Evolutionary conservation across 2,113 vertebrate genomes (phyloP).

Genomic region (Triplophysa rosa): DNA sequence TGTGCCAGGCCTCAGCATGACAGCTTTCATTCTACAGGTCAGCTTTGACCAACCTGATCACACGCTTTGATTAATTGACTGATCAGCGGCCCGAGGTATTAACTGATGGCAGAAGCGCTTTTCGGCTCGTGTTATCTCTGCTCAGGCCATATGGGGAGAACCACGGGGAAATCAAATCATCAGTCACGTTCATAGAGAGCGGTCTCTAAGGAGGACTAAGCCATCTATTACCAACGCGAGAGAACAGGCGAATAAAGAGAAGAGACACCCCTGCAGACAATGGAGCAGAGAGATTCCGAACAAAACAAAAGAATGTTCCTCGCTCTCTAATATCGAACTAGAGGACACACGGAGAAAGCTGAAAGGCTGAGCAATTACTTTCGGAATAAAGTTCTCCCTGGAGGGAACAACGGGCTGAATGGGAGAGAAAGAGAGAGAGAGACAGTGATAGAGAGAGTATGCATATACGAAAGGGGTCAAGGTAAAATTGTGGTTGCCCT

Average conservation of each 20-base stretch:
- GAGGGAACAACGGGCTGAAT: slow-evolving; percentile 10
- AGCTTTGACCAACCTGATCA: slow-evolving; percentile 45
- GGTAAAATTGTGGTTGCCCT: slow-evolving; percentile 40
- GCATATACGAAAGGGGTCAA: neutral
- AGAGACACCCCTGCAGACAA: slow-evolving; percentile 38
- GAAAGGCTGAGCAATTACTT: slow-evolving; percentile 34
- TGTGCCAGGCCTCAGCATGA: slow-evolving; percentile 1
- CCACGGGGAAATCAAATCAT: slow-evolving; percentile 72
- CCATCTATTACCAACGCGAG: slow-evolving; percentile 63
- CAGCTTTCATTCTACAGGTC: slow-evolving; percentile 27
- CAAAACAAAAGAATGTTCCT: neutral
- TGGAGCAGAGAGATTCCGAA: slow-evolving; percentile 44
- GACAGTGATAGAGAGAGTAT: neutral
- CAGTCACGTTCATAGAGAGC: slow-evolving; percentile 70
- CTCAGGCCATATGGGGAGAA: slow-evolving; percentile 64
- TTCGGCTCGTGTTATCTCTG: slow-evolving; percentile 67
- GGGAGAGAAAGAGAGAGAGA: slow-evolving; percentile 10
- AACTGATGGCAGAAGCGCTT: slow-evolving; percentile 76
- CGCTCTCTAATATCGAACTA: slow-evolving; percentile 13
- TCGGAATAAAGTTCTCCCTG: slow-evolving; percentile 14
- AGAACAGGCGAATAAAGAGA: slow-evolving; percentile 36
- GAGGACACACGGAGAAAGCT: slow-evolving; percentile 18
- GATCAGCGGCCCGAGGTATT: slow-evolving; percentile 67
- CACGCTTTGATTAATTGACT: slow-evolving; percentile 73
- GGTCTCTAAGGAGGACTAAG: slow-evolving; percentile 58